A percentile compares a stretch with the other conserved stretches of the same genome.
Evolutionary conservation across 2,113 vertebrate species (phyloP).

Genomic region (Delphinus delphis): DNA sequence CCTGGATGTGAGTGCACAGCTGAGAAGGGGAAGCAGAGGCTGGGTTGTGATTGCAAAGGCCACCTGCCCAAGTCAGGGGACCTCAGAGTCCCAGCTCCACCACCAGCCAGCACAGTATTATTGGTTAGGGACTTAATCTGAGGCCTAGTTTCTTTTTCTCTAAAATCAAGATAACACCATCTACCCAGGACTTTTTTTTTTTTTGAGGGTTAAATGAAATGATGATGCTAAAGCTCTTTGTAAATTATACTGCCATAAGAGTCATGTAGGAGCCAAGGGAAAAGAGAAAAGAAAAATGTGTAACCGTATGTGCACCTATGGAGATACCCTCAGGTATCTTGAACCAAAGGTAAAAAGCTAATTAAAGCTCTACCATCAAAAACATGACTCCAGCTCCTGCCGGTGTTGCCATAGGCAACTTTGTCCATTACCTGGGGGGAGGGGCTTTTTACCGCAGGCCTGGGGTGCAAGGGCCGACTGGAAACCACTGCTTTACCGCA

Average conservation of each 20-base stretch:
- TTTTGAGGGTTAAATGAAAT: neutral
- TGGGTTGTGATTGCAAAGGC: neutral
- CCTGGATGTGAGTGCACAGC: neutral
- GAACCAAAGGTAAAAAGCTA: neutral
- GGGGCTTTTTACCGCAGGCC: fast-evolving
- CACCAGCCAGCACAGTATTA: neutral
- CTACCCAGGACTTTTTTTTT: neutral
- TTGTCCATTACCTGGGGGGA: fast-evolving
- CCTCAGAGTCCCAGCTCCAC: neutral
- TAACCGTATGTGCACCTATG: neutral
- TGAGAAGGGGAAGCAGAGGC: neutral
- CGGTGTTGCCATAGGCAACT: fast-evolving
- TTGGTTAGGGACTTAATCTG: constrained; percentile 20
- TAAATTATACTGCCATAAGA: neutral
- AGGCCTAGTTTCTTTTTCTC: constrained; percentile 49
- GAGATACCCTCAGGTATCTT: neutral
- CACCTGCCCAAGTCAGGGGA: neutral
- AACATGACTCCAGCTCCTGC: neutral
- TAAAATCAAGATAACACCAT: neutral
- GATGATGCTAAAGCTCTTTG: neutral
- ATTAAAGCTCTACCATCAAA: neutral
- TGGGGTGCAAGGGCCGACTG: neutral
- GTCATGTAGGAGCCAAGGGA: neutral
- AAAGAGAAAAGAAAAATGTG: neutral
- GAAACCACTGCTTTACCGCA: neutral